A percentile compares a stretch with the other conserved stretches of the same genome.
phyloP scores from a whole-genome alignment of 2,797 vertebrate genomes.

The Lateolabrax maculatus region DNA sequence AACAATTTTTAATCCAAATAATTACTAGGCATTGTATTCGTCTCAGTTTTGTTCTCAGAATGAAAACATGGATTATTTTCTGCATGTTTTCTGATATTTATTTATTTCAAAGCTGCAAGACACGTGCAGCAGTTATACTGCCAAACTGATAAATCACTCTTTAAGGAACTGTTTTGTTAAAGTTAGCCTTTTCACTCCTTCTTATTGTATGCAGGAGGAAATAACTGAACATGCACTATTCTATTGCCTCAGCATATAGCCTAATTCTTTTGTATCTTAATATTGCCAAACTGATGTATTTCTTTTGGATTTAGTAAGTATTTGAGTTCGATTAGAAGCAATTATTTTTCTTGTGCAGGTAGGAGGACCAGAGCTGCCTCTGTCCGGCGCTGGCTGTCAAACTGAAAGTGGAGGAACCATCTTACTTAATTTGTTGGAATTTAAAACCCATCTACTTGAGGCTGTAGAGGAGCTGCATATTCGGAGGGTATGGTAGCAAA shows the following conservation, averaged over 20 bases:
- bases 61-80: slow-evolving; percentile 1
- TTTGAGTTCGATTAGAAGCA: neutral
- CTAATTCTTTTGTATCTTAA: neutral
- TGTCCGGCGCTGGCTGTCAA: slow-evolving; percentile 58
- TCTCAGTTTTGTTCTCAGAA: neutral
- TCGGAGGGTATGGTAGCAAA: slow-evolving; percentile 86
- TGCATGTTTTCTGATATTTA: neutral
- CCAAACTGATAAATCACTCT: neutral
- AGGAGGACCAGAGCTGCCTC: slow-evolving; percentile 74
- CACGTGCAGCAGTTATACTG: neutral
- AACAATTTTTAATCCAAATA: neutral
- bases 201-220: neutral
- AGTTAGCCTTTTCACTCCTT: neutral
- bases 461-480: slow-evolving; percentile 93
- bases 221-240: neutral
- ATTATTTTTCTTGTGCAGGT: slow-evolving; percentile 58
- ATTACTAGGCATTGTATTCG: neutral
- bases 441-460: slow-evolving; percentile 92
- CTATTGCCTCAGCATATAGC: neutral
- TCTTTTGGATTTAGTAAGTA: neutral
- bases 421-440: slow-evolving; percentile 90
- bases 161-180: neutral
- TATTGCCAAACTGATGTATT: neutral
- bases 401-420: slow-evolving; percentile 84
- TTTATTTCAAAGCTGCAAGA: neutral